These are phyloP conservation scores for Eudyptes chrysolophus DNA, from an alignment of 2,113 vertebrate genomes.

Conservation along the genomic window DNA sequence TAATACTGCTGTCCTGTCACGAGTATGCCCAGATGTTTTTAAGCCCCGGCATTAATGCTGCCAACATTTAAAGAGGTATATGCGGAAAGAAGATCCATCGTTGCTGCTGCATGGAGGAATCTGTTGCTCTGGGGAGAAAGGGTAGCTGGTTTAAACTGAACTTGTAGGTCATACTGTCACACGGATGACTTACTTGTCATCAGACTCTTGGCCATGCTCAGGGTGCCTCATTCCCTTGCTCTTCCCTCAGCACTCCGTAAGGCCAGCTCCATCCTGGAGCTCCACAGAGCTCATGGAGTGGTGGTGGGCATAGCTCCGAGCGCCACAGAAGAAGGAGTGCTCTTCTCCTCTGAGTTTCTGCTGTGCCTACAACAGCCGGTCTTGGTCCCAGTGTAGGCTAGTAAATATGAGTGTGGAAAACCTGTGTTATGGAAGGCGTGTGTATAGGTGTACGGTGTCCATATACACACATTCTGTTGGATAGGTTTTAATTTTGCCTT, in stretches of 20 bases:
- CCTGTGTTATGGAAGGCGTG: rapidly evolving
- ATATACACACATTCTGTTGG: neutral
- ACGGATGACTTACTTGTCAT: neutral
- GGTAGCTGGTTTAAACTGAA: neutral
- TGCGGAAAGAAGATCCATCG: neutral
- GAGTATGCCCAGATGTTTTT: neutral
- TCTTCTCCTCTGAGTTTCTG: neutral
- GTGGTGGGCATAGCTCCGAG: neutral
- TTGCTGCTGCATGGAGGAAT: neutral
- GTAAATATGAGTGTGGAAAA: neutral
- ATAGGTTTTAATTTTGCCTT: neutral
- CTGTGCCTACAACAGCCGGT: neutral
- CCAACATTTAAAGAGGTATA: neutral
- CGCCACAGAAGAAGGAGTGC: neutral
- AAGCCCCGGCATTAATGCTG: neutral
- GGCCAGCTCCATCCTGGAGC: neutral
- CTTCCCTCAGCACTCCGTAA: neutral
- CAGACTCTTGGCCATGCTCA: neutral
- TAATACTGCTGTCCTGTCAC: neutral
- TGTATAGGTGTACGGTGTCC: neutral
- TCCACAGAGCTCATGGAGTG: neutral
- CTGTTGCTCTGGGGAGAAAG: neutral
- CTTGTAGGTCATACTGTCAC: neutral
- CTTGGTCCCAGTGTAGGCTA: neutral
- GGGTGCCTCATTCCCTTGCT: neutral